These are phyloP conservation scores for Oryzias celebensis DNA, from an alignment of 2,113 vertebrate genomes.

Conservation along the genomic window DNA sequence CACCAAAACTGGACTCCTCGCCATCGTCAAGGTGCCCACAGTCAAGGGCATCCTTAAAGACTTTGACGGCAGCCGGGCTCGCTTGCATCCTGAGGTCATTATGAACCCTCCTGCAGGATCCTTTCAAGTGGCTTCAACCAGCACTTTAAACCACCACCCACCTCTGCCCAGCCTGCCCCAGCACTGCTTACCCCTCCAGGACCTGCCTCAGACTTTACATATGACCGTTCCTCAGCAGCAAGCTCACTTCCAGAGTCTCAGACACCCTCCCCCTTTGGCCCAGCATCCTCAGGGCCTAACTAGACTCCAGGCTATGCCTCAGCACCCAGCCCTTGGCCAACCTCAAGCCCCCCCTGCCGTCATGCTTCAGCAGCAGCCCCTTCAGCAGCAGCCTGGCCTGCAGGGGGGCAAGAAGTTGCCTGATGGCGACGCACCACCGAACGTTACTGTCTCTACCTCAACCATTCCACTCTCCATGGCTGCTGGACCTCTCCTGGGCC, in stretches of 20 bases:
- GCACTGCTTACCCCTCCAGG: conserved; percentile 74
- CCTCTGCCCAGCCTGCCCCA: conserved; percentile 79
- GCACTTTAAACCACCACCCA: conserved; percentile 94
- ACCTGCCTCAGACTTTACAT: conserved; percentile 71
- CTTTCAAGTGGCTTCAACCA: conserved; percentile 84
- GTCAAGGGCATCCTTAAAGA: conserved; percentile 93
- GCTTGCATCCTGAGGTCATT: conserved; percentile 89
- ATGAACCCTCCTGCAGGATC: conserved; percentile 89
- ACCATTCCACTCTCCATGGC: conserved; percentile 99
- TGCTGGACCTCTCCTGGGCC: conserved; percentile 90
- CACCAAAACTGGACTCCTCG: conserved; percentile 93
- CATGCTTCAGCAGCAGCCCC: conserved; percentile 82
- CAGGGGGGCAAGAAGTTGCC: conserved; percentile 91
- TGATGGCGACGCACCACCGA: conserved; percentile 94
- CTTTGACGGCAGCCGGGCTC: conserved; percentile 92
- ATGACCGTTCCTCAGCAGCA: conserved; percentile 69
- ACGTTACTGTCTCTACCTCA: conserved; percentile 99
- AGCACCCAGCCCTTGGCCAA: conserved; percentile 67
- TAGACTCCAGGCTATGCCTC: conserved; percentile 72
- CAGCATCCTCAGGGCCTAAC: conserved; percentile 73
- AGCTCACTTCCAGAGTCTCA: conserved; percentile 69
- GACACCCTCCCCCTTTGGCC: conserved; percentile 70
- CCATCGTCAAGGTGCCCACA: conserved; percentile 89
- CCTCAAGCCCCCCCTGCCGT: conserved; percentile 73
- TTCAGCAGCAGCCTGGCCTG: conserved; percentile 79